Conservation (phyloP, 2,113 vertebrate genomes). For the Miniopterus natalensis region DNA sequence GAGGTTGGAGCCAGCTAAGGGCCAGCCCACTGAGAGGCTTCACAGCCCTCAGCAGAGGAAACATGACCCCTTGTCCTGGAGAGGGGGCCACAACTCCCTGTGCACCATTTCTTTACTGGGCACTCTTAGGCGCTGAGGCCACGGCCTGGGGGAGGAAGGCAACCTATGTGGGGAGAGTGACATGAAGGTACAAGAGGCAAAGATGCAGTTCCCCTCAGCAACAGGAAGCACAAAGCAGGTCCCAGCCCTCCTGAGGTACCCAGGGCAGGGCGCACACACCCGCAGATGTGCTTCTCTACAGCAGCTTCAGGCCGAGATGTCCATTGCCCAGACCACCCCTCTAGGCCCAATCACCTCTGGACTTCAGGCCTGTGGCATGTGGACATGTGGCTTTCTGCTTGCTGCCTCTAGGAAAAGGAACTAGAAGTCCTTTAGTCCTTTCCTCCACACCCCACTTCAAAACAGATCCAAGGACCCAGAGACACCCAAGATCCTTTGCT, state of each 20-base stretch:
- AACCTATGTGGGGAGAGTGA: background rate
- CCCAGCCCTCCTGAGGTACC: background rate
- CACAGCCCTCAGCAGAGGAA: no score
- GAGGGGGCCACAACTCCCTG: background rate
- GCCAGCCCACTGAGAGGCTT: background rate
- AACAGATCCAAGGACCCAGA: background rate
- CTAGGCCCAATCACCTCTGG: background rate
- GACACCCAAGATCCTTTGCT: background rate
- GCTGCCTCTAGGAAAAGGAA: background rate
- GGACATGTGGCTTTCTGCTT: background rate
- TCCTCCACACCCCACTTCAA: accelerated
- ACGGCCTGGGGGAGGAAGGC: background rate
- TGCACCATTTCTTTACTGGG: background rate
- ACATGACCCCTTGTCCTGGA: no score
- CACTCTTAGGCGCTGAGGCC: background rate
- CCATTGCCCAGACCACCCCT: background rate
- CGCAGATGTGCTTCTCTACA: accelerated
- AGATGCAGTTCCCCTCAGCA: background rate
- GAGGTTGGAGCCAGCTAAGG: background rate
- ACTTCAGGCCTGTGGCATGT: background rate
- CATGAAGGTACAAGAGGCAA: accelerated
- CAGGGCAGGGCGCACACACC: accelerated
- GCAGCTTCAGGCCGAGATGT: no score
- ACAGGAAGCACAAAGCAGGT: background rate
- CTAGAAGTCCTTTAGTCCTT: background rate